Base-by-base conservation (phyloP, 2,797 vertebrate species). In the Petrocephalus sullivani region DNA sequence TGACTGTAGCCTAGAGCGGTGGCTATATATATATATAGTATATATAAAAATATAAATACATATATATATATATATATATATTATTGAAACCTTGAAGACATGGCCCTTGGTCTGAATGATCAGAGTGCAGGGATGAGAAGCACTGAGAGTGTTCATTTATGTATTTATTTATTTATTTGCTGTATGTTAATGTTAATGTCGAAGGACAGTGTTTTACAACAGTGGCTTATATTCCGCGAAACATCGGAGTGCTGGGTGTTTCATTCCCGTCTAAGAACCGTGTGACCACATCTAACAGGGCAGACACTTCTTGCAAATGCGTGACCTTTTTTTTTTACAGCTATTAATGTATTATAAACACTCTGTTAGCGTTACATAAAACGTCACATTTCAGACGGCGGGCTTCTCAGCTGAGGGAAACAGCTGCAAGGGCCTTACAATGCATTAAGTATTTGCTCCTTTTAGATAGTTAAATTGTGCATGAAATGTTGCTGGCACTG, bases 391-490 rank as follows among this genome's bases (percentile, higher is more conserved):
- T 96, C 96, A 96, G 95, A 96, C 96, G 96, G 95, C 95, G 49
- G 96, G 95, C 96, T 95, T 97, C 97, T 97, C 96, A 97, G 97
- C 97, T 95, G 96, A 94, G 97, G 96, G 97, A 99, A 99, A 99
- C 98, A 99, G 98, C 98, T 99, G 98, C 98, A 97, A 96, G 97
- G 97, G 97, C 97, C 97, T 97, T 98, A 98, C 97, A 98, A 99
- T 98, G 98, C 98, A 98, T 99, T 98, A 99, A 99, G 98, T 99
- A 98, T 98, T 97, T 98, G 97, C 97, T 98, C 98, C 98, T 99
- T 99, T 99, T 98, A 99, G 98, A 98, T 98, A 97, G 98, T 99
- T 99, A 99, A 99, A 99, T 99, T 99, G 98, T 98, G 98, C 98
- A 98, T 99, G 98, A 99, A 99, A 99, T 99, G 98, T 98, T 97